These are phyloP conservation scores for Homarus americanus DNA, from an alignment of 1,140 invertebrate species.

Conservation along the genomic window DNA sequence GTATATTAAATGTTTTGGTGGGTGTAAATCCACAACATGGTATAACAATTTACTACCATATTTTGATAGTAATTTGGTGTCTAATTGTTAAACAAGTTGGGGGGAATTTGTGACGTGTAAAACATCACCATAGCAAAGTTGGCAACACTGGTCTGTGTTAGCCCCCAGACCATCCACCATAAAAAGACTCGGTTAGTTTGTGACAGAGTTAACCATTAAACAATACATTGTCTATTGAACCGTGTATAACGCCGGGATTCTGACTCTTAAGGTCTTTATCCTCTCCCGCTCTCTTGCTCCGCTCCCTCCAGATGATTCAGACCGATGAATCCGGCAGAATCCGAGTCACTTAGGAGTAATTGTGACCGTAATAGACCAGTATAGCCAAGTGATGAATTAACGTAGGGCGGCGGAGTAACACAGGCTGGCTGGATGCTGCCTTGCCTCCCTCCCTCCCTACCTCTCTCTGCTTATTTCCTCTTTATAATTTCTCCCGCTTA, in stretches of 20 bases:
- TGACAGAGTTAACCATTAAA: background rate
- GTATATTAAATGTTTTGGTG: too few relatives aligned
- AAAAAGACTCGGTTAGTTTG: slow-evolving; percentile 20
- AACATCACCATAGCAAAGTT: background rate
- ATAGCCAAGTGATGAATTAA: slow-evolving; percentile 63
- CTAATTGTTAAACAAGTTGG: background rate
- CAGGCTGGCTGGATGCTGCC: slow-evolving; percentile 9
- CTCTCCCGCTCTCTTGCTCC: background rate
- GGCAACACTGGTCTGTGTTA: slow-evolving; percentile 8
- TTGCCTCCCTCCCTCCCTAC: background rate
- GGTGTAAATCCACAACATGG: too few relatives aligned
- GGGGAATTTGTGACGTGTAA: background rate
- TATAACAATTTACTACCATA: background rate
- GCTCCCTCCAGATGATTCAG: slow-evolving; percentile 22
- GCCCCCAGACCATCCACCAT: slow-evolving; percentile 8
- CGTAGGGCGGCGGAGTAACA: slow-evolving; percentile 21
- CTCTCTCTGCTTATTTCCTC: background rate
- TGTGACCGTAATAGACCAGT: slow-evolving; percentile 68
- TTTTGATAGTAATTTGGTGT: background rate
- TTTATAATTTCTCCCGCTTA: background rate
- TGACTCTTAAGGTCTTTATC: background rate
- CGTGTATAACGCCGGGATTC: background rate
- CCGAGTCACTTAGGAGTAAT: slow-evolving; percentile 69
- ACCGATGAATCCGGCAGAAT: slow-evolving; percentile 46
- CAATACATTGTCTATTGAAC: slow-evolving; percentile 6